Base-by-base conservation (phyloP, 2,113 vertebrate species). In the Trichechus manatus region DNA sequence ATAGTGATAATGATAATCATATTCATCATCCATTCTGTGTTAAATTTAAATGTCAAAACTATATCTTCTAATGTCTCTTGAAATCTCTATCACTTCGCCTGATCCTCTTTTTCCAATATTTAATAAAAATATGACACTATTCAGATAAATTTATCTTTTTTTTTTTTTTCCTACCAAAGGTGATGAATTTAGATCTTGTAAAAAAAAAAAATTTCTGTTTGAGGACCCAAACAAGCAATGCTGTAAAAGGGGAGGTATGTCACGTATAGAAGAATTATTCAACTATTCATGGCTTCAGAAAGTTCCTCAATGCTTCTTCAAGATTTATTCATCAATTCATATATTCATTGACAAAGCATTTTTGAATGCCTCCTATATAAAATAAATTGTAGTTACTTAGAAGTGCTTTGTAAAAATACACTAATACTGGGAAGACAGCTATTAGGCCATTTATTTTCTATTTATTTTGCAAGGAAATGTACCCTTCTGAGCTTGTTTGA, bases 311-410 rank as follows among this genome's bases (percentile, higher is more conserved):
- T 77, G 22, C 81, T 88, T 72, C 7, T 64, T 70, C 29, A 27
- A 33, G 36, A 14, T 59, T 33, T 42, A 29, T 74, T 89, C 56
- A 75, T 80, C 4, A 8, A 56, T 53, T 74, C 7, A 4, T 87
- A 22, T 47, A n/a, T 81, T 91, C 31, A n/a, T 5, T 44, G 80
- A 91, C 50, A 63, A 89, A 53, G 44, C 33, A 66, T 64, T 92
- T 84, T 81, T 93, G 44, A 87, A 80, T 27, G 36, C n/a, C 39
- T 83, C 61, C 72, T 39, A n/a, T 59, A 44, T 83, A 50, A 95
- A 93, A 97, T 50, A 92, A 86, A 91, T 70, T 78, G n/a, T 50
- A 79, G 83, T 64, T 82, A 80, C 82, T 96, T 82, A 50, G 92
- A 92, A 50, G 6, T 44, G 64, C 79, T 64, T 42, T 90, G 42